Evolutionary conservation across 2,888 invertebrate genomes (phyloP), one percentile per base, ranked within the genome.

Genomic region (Drosophila meridionalis): DNA sequence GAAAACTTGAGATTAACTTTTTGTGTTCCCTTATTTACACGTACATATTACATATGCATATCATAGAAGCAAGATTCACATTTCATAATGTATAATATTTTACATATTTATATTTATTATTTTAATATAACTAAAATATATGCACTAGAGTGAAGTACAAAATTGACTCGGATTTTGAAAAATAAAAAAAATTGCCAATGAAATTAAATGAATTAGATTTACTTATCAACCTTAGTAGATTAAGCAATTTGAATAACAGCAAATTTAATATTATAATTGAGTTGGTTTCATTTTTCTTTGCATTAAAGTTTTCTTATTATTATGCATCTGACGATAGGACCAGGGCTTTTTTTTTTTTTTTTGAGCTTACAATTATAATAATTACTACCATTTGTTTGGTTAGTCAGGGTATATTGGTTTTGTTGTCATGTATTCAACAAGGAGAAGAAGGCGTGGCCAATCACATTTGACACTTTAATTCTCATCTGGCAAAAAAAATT

Each of bases 301-400:
- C 28, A 30, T 45, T 61, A 53, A 50, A 32, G 38, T 60, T 63
- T 30, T 48, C 11, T 2, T 30, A 43, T 59, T 59, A 12, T 57
- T 60, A 28, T 30, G 32, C 50, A 48, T 55, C 62, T 68, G 45
- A 40, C 47, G 28, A n/a, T 58, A 40, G 48, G 78, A 9, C 70
- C 74, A 64, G 78, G 77, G 36, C 32, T 58, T 4, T 26, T 43
- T 53, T 60, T 42, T 42, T 45, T 38, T 30, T 40, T n/a, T 36
- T 58, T 50, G 53, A 59, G 36, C 65, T 48, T 30, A 56, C 75
- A 78, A 78, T 78, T 78, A 78, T 68, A 12, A 63, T 78, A 78
- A 78, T 78, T 78, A 65, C 62, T 61, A 56, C 47, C 30, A 59
- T 53, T 60, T 73, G 57, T 64, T 57, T 28, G 26, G 5, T 12